A percentile compares a stretch with the other conserved stretches of the same genome.
Evolutionary conservation across 2,797 vertebrate genomes (phyloP).

Genomic region (Sebastes variabilis): DNA sequence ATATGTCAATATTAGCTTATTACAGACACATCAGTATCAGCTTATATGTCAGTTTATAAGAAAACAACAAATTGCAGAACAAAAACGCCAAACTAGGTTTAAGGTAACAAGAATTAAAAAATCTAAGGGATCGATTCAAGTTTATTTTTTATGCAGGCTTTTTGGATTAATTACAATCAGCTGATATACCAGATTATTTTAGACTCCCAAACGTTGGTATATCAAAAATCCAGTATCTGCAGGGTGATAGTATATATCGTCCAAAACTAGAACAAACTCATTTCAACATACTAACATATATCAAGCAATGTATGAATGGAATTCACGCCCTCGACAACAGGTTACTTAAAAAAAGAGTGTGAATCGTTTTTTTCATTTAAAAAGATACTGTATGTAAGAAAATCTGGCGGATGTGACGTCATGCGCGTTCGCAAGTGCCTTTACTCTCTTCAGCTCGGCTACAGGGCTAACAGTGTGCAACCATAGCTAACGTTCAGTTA

Average conservation of each 20-base stretch:
- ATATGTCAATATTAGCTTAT: background rate
- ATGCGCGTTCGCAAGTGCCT: rapidly evolving
- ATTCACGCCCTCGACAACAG: background rate
- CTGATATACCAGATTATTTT: background rate
- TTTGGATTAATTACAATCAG: rapidly evolving
- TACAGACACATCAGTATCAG: background rate
- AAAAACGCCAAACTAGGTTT: background rate
- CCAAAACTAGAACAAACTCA: background rate
- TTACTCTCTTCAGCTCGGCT: too few species aligned
- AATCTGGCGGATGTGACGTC: rapidly evolving
- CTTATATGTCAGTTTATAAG: background rate
- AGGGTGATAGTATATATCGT: background rate
- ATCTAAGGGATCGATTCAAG: background rate
- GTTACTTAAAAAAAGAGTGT: background rate
- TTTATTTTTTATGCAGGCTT: background rate
- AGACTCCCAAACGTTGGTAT: background rate
- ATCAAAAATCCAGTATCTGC: background rate
- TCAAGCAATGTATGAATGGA: background rate
- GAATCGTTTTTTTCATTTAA: background rate
- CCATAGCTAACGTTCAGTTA: too few species aligned
- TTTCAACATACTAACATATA: background rate
- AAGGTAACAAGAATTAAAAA: background rate
- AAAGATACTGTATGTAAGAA: background rate
- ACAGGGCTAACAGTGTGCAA: too few species aligned
- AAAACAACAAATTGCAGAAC: background rate